These are phyloP conservation scores for Embidobia sp. DNA, from an alignment of 2,888 invertebrate species.

Conservation along the genomic window DNA sequence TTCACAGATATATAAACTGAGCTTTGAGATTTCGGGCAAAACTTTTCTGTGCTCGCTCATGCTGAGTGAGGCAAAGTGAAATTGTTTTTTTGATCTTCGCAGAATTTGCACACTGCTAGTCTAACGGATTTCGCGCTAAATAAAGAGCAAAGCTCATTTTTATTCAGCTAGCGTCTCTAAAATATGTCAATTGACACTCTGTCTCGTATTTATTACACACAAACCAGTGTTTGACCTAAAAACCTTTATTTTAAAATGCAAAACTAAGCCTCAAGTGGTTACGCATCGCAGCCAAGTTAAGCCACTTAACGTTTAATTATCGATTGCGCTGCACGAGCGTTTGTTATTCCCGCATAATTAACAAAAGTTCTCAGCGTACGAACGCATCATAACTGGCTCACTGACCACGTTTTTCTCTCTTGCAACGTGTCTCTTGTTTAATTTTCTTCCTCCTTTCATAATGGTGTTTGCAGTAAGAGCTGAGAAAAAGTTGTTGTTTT, in stretches of 20 bases:
- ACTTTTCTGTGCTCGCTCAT: not conserved
- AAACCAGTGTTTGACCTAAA: conserved; percentile 42
- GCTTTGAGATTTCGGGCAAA: conserved; percentile 1
- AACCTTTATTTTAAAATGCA: conserved; percentile 9
- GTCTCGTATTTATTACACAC: conserved; percentile 41
- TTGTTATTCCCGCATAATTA: conserved; percentile 40
- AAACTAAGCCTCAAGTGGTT: conserved; percentile 1
- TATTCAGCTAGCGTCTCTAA: conserved; percentile 10
- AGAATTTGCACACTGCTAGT: not conserved
- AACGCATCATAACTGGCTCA: conserved; percentile 15
- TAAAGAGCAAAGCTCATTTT: conserved; percentile 9
- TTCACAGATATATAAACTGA: conserved; percentile 29
- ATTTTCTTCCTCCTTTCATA: conserved; percentile 17
- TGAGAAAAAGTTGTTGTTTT: conserved; percentile 55
- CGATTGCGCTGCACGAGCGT: conserved; percentile 69
- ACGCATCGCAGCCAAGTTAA: conserved; percentile 5
- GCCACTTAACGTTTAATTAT: conserved; percentile 67
- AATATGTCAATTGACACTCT: conserved; percentile 44
- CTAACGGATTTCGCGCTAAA: not conserved
- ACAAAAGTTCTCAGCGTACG: conserved; percentile 23
- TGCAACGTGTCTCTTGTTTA: conserved; percentile 4
- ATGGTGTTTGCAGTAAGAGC: conserved; percentile 23
- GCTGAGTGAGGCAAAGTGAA: not conserved
- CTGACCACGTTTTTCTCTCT: conserved; percentile 14
- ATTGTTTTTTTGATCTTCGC: conserved; percentile 3